phyloP scores from a whole-genome alignment of 2,888 invertebrate genomes.

The Ryuthela nishihirai region DNA sequence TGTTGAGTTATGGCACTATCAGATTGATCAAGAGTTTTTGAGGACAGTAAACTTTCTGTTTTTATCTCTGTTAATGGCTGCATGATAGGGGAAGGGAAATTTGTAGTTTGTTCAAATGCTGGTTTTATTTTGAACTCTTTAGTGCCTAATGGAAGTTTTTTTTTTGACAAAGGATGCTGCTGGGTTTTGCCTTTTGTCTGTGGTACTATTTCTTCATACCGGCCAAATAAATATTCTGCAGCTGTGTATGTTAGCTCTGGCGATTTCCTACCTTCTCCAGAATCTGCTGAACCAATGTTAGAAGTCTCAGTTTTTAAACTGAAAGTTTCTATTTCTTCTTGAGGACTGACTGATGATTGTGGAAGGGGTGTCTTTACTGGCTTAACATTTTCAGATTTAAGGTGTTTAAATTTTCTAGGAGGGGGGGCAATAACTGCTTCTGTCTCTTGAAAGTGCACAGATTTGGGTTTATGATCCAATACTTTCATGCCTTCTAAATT shows the following conservation, averaged over 20 bases:
- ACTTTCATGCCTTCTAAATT: not conserved
- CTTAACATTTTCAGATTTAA: no score
- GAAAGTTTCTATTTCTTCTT: not conserved
- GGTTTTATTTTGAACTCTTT: slow-evolving; percentile 30
- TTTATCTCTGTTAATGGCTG: slow-evolving; percentile 1
- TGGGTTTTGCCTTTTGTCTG: not conserved
- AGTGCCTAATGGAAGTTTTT: slow-evolving; percentile 31
- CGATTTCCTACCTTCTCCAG: slow-evolving; percentile 1
- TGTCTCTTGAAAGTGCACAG: slow-evolving; percentile 26
- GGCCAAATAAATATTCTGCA: slow-evolving; percentile 15
- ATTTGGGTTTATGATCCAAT: slow-evolving; percentile 3
- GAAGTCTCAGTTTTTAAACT: no score
- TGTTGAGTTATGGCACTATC: no score
- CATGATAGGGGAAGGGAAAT: slow-evolving; percentile 7
- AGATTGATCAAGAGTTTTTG: slow-evolving; percentile 26
- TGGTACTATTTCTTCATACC: slow-evolving; percentile 4
- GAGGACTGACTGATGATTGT: no score
- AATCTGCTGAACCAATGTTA: no score
- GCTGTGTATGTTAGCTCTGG: not conserved
- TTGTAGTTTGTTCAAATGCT: slow-evolving; percentile 14
- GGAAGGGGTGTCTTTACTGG: no score
- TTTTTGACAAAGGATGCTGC: slow-evolving; percentile 18
- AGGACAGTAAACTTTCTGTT: slow-evolving; percentile 11
- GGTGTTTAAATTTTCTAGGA: slow-evolving; percentile 22
- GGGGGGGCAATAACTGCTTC: slow-evolving; percentile 13